These are phyloP conservation scores for Chironomus tepperi DNA, from an alignment of 1,140 invertebrate genomes.

Conservation along the genomic window DNA sequence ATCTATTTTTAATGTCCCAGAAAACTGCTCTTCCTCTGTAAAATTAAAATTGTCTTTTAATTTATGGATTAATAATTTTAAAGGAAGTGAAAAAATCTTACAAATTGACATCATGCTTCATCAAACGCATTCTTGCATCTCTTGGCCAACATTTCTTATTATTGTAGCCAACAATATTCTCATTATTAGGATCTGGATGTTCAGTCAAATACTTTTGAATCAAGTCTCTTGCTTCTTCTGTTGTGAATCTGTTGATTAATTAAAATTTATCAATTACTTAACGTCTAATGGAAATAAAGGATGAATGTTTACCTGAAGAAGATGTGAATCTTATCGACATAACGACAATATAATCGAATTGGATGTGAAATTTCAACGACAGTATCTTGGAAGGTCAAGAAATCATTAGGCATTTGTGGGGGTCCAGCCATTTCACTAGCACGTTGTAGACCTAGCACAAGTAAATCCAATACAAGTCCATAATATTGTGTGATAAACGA, in stretches of 20 bases:
- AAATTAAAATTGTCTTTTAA: constrained; percentile 26
- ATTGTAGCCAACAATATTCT: constrained; percentile 99
- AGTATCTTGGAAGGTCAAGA: constrained; percentile 87
- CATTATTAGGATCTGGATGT: constrained; percentile 99
- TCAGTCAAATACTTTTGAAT: constrained; percentile 98
- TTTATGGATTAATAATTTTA: background rate
- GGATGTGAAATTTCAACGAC: constrained; percentile 89
- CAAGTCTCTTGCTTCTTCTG: constrained; percentile 94
- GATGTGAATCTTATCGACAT: constrained; percentile 94
- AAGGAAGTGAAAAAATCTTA: constrained; percentile 44
- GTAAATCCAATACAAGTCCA: constrained; percentile 87
- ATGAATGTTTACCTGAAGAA: constrained; percentile 86
- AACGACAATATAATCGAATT: constrained; percentile 92
- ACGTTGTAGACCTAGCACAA: constrained; percentile 90
- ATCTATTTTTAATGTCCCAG: constrained; percentile 99
- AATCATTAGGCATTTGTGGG: constrained; percentile 97
- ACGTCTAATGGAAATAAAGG: no score
- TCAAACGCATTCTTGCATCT: constrained; percentile 95
- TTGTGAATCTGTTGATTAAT: constrained; percentile 65
- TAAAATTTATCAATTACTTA: no score
- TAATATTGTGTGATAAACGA: constrained; percentile 99
- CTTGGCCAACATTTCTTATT: constrained; percentile 99
- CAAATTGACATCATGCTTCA: constrained; percentile 99
- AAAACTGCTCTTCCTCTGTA: constrained; percentile 91
- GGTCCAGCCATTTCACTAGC: constrained; percentile 98